Evolutionary conservation across 1,140 invertebrate genomes (phyloP), one percentile per base, ranked within the genome.

Genomic region (Leptoteleia sp.): DNA sequence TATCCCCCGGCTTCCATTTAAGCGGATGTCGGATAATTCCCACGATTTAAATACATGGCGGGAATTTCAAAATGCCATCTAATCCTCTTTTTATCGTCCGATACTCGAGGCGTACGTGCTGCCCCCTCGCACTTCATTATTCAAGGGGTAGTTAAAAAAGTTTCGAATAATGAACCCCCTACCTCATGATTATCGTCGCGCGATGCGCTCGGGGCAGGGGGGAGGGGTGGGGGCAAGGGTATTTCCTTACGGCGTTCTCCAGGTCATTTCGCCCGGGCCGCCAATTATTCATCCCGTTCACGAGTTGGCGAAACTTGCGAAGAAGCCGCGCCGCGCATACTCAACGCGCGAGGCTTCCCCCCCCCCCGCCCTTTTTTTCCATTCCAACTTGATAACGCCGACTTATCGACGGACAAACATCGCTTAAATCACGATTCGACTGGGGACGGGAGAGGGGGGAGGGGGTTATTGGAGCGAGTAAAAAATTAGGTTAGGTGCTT

Each of bases 271-370:
- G 27, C 29, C 9, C 42, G 55, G 11, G 8, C 8, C 17, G 16
- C 42, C 67, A 78, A 72, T 78, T 78, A 78, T 71, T 72, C 59
- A 78, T 54, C 61, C 67, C 7, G 55, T 78, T 62, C 61, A 78
- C 76, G 68, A 78, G 68, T 72, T 78, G 12, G 33, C 29, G 19
- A 72, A 72, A 78, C 76, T 78, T 61, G 57, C 13, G n/a, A 37
- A 15, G 25, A 70, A 15, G 7, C 1, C 52, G 22, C 27, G 45
- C 7, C 42, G 6, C 17, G 67, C 76, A 72, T 72, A 78, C 62
- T n/a, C 43, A 72, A 48, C 52, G 1, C 6, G 8, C n/a, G n/a
- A n/a, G n/a, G n/a, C n/a, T n/a, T n/a, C n/a, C n/a, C n/a, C n/a
- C n/a, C n/a, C n/a, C n/a, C n/a, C n/a, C n/a, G 27, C 12, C 19